Base-by-base conservation (phyloP, 2,797 vertebrate genomes). In the Ispidina picta region DNA sequence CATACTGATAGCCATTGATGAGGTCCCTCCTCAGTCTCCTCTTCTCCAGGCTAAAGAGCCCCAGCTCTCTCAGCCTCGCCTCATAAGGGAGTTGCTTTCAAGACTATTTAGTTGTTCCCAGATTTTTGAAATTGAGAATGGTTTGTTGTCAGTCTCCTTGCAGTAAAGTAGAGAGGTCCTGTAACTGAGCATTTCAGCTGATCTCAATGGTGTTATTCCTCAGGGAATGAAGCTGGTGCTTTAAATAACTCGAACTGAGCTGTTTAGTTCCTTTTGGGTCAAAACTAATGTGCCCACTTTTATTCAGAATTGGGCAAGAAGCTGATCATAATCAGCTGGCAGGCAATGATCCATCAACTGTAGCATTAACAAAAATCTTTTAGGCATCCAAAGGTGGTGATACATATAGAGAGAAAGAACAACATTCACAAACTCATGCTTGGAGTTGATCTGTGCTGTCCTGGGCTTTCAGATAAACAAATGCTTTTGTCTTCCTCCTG, bases 351-450 rank as follows among this genome's bases (percentile, higher is more conserved):
- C 86, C 83, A 31, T 88, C 49, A 48, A 44, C 41, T 73, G 68
- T 37, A 89, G 48, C 77, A 82, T 79, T 91, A 91, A 78, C 43
- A 56, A 80, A 78, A 92, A 59, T 79, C 52, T 91, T 83, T 56
- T 54, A 73, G 60, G 56, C 52, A 79, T 86, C 68, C 49, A 44
- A 88, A 83, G 60, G 68, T 92, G 80, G 64, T 72, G 71, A 78
- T 75, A 59, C 63, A 59, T 75, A 11, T 8, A 59, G 20, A 70
- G 28, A 59, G 87, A 70, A 90, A 73, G 70, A 75, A 63, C 29
- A 6, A 33, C 8, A 10, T 56, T 65, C 22, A 56, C 35, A 63
- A 59, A 51, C 52, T 28, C 4, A 1, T 8, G 20, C 20, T 55
- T 49, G 43, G 25, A 72, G 31, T 72, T 88, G 51, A 37, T 75